Percentiles rank a stretch among this genome's conserved stretches.
These are phyloP conservation scores for Helicolenus hilgendorfi DNA, from an alignment of 2,797 vertebrate genomes.

Conservation along the genomic window DNA sequence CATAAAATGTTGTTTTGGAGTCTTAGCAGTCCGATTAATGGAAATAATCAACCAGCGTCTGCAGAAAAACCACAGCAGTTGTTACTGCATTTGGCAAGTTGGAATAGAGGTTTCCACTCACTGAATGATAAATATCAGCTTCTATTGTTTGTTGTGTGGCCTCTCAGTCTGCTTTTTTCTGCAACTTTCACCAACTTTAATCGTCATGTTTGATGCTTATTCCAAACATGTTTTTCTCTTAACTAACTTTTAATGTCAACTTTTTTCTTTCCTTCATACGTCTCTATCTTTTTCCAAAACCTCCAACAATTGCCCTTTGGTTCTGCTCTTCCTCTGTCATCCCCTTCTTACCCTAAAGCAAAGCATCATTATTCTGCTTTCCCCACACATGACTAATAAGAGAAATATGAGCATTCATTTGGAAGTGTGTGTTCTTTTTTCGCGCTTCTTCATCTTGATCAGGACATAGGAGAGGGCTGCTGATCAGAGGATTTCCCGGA, in stretches of 20 bases:
- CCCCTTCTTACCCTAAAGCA: slow-evolving; percentile 19
- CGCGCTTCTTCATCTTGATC: slow-evolving; percentile 17
- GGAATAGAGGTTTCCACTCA: not conserved
- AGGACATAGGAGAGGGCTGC: not conserved
- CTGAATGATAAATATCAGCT: not conserved
- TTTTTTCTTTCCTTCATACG: not conserved
- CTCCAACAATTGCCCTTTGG: not conserved
- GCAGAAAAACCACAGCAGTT: not conserved
- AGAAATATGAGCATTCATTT: slow-evolving; percentile 71
- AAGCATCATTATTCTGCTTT: slow-evolving; percentile 60
- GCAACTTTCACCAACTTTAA: not conserved
- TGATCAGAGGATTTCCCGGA: not conserved
- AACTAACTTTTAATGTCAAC: not conserved
- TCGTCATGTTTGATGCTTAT: not conserved
- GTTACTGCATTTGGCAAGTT: not conserved
- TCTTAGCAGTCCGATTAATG: slow-evolving; percentile 34
- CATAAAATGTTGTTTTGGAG: slow-evolving; percentile 39
- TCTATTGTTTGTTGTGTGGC: not conserved
- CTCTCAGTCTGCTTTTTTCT: not conserved
- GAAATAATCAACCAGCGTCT: slow-evolving; percentile 18
- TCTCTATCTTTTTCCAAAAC: not conserved
- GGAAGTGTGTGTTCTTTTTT: not conserved
- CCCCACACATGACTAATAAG: slow-evolving; percentile 70
- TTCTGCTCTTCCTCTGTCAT: slow-evolving; percentile 18
- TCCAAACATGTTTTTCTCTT: not conserved